A percentile compares a stretch with the other conserved stretches of the same genome.
Evolutionary conservation across 2,888 invertebrate genomes (phyloP).

Genomic region (Balanococcus diminutus): DNA sequence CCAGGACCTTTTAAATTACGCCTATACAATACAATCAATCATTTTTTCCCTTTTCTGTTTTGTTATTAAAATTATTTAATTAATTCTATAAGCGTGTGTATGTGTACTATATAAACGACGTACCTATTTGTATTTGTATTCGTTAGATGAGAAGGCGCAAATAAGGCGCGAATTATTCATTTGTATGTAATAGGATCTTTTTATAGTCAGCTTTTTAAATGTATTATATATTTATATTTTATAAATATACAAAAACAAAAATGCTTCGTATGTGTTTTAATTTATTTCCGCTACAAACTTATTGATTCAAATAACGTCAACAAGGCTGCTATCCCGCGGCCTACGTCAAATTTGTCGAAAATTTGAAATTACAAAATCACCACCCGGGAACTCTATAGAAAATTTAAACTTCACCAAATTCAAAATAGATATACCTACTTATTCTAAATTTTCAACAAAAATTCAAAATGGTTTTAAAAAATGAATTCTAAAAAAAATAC

Average conservation of each 20-base stretch:
- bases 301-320: no score
- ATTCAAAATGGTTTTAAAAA: no score
- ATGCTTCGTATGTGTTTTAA: not conserved
- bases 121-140: conserved; percentile 37
- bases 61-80: not conserved
- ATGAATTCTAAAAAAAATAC: no score
- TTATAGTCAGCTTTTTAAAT: conserved; percentile 50
- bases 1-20: not conserved
- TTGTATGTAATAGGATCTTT: conserved; percentile 15
- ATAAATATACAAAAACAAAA: conserved; percentile 25
- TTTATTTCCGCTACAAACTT: not conserved
- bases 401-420: no score
- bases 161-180: not conserved
- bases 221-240: conserved; percentile 43
- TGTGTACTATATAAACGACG: not conserved
- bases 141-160: not conserved
- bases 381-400: no score
- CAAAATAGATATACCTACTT: no score
- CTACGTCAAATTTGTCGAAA: no score
- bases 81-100: not conserved
- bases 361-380: no score
- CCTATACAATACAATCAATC: not conserved
- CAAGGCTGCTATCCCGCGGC: no score
- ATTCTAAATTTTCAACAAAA: no score
- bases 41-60: not conserved